Conservation (phyloP, 2,113 vertebrate species). For the Rhinopomastus cyanomelas region DNA sequence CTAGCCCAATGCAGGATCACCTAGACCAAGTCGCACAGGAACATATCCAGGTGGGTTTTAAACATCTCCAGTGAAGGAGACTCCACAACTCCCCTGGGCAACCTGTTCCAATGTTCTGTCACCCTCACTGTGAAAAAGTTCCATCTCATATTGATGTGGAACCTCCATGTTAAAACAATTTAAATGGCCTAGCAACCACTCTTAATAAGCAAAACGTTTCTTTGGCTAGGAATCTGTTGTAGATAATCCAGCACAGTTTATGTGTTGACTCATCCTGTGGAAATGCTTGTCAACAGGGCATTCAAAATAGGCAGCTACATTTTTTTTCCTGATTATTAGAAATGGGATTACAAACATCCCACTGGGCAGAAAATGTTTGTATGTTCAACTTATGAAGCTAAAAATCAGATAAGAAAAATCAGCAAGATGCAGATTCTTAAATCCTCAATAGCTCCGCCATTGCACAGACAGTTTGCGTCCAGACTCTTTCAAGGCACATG, state of each 20-base stretch:
- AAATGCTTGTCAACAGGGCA: slow-evolving; percentile 6
- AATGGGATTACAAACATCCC: slow-evolving; percentile 27
- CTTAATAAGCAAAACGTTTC: neutral
- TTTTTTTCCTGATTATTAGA: neutral
- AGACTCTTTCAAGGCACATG: neutral
- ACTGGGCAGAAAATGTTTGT: neutral
- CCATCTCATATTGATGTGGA: no score
- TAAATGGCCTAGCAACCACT: neutral
- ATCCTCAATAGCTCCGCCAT: neutral
- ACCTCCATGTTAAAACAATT: neutral
- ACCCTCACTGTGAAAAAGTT: no score
- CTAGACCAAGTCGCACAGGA: no score
- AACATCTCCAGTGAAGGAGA: no score
- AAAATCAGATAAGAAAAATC: slow-evolving; percentile 39
- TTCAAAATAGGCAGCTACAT: neutral
- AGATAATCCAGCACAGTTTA: neutral
- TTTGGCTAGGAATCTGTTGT: neutral
- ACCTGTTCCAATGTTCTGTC: no score
- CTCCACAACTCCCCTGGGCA: no score
- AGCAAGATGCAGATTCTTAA: neutral
- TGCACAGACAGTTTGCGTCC: neutral
- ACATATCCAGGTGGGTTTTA: no score
- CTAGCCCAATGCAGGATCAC: no score
- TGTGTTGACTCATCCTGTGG: neutral
- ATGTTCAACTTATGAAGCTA: neutral